A percentile compares a stretch with the other conserved stretches of the same genome.
Conservation (phyloP, 2,113 vertebrate genomes). For the Channa maculata region DNA sequence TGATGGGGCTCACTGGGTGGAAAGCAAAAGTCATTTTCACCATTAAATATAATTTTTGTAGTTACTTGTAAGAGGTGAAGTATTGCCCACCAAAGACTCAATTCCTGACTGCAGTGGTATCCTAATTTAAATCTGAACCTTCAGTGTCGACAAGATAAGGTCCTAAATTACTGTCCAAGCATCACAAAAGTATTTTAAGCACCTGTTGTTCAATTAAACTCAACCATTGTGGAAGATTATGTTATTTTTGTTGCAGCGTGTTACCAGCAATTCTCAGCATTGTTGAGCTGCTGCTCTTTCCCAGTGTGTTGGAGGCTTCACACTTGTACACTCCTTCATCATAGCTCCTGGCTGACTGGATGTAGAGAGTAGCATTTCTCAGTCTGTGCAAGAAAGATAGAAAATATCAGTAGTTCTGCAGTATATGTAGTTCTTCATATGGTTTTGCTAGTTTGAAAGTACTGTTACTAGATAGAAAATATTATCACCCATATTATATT, state of each 20-base stretch:
- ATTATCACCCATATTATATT: too few relatives aligned
- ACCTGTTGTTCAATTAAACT: not conserved
- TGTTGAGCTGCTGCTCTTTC: slow-evolving; percentile 64
- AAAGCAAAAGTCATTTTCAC: too few relatives aligned
- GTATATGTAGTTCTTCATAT: too few relatives aligned
- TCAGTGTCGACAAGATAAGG: too few relatives aligned
- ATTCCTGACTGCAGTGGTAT: too few relatives aligned
- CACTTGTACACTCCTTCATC: slow-evolving; percentile 83
- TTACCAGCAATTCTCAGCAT: slow-evolving; percentile 81
- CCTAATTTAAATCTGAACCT: too few relatives aligned
- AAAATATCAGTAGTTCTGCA: not conserved
- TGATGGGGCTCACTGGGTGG: slow-evolving; percentile 79
- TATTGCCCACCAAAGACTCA: too few relatives aligned
- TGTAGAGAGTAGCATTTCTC: slow-evolving; percentile 78
- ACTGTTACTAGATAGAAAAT: too few relatives aligned
- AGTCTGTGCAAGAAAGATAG: slow-evolving; percentile 61
- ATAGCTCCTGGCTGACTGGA: slow-evolving; percentile 78
- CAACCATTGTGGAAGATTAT: too few relatives aligned
- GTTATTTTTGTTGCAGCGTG: not conserved
- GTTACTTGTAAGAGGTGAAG: not conserved
- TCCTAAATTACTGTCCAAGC: not conserved
- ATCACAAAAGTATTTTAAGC: too few relatives aligned
- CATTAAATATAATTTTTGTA: not conserved
- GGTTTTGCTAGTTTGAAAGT: too few relatives aligned
- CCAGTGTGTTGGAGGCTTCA: slow-evolving; percentile 76